These are phyloP conservation scores for Smutsia gigantea DNA, from an alignment of 2,797 vertebrate genomes.

Conservation along the genomic window DNA sequence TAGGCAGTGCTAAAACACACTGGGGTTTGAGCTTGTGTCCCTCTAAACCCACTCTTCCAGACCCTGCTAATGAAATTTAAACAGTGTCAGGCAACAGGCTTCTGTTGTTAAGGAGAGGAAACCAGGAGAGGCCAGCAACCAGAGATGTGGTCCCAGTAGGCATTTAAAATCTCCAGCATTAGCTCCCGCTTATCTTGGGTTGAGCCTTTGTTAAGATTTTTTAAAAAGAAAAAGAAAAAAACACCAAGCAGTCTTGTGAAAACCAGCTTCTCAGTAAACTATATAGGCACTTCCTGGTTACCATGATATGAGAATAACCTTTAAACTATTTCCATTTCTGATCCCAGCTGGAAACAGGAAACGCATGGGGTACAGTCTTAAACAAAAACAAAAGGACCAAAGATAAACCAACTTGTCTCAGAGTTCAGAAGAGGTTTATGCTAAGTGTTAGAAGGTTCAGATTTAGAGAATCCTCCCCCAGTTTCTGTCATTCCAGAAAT, in stretches of 20 bases:
- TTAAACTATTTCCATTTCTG: slow-evolving; percentile 78
- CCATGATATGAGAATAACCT: slow-evolving; percentile 73
- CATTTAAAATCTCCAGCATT: slow-evolving; percentile 52
- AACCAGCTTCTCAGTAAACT: slow-evolving; percentile 59
- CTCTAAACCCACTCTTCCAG: slow-evolving; percentile 46
- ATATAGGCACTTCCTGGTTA: slow-evolving; percentile 72
- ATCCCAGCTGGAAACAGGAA: slow-evolving; percentile 76
- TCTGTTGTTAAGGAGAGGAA: slow-evolving; percentile 47
- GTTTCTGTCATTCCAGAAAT: slow-evolving; percentile 80
- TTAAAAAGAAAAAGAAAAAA: neutral
- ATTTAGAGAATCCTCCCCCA: slow-evolving; percentile 67
- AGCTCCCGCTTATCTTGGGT: slow-evolving; percentile 64
- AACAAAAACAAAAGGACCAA: slow-evolving; percentile 79
- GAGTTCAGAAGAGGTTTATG: slow-evolving; percentile 77
- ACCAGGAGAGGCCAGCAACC: neutral
- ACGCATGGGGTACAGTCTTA: slow-evolving; percentile 67
- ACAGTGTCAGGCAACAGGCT: slow-evolving; percentile 44
- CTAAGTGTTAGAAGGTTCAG: slow-evolving; percentile 76
- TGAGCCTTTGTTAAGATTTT: slow-evolving; percentile 57
- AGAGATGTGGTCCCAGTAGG: slow-evolving; percentile 44
- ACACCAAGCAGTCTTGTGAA: neutral
- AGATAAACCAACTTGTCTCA: slow-evolving; percentile 79
- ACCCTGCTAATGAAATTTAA: slow-evolving; percentile 65
- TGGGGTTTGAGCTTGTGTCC: neutral
- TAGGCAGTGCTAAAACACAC: neutral